Percentiles rank a stretch among this genome's conserved stretches.
Conservation (phyloP, 2,797 vertebrate genomes). For the Agapornis canus region DNA sequence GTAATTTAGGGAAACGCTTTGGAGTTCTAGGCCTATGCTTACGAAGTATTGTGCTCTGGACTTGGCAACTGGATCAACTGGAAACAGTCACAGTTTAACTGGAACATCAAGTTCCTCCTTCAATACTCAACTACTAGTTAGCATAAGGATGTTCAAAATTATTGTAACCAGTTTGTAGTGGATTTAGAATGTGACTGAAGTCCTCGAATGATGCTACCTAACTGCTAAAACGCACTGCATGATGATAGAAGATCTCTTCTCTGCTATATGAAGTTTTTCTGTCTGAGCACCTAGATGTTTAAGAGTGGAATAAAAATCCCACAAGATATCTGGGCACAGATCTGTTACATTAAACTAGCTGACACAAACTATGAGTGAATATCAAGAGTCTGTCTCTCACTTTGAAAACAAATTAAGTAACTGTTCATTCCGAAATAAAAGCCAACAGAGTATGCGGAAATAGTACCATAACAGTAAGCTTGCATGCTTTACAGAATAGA, state of each 20-base stretch:
- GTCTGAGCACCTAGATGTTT: not conserved
- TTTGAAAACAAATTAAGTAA: not conserved
- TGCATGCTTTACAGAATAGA: not conserved
- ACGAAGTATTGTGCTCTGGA: not conserved
- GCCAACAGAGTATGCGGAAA: rapidly evolving
- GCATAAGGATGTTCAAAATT: not conserved
- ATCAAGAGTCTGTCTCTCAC: not conserved
- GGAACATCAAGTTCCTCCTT: not conserved
- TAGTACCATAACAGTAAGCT: not conserved
- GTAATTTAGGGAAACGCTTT: rapidly evolving
- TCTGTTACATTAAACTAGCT: not conserved
- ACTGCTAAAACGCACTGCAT: rapidly evolving
- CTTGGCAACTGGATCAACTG: not conserved
- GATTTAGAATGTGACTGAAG: not conserved
- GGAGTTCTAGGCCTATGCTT: not conserved
- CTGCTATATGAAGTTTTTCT: not conserved
- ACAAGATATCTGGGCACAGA: not conserved
- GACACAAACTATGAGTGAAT: rapidly evolving
- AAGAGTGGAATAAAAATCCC: not conserved
- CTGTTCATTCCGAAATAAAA: not conserved
- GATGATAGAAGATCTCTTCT: not conserved
- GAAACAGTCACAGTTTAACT: not conserved
- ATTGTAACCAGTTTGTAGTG: not conserved
- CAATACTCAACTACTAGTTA: not conserved
- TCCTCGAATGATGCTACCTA: not conserved